Evolutionary conservation across 2,797 vertebrate species (phyloP).

Genomic region (Triplophysa yarkandensis): DNA sequence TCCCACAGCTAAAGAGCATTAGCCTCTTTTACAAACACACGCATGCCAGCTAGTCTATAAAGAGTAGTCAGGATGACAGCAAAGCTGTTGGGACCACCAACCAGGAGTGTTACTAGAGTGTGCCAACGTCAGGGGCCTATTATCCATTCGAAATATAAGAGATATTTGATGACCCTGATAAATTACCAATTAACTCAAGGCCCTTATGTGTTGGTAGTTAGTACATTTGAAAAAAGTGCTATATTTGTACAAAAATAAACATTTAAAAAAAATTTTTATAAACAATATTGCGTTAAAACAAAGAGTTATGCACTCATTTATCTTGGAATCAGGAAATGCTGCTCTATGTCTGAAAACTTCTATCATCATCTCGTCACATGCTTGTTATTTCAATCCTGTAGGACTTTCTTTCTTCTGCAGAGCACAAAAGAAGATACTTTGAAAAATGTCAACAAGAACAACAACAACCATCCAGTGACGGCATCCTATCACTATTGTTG

Average conservation of each 20-base stretch:
- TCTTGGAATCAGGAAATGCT: too few species aligned
- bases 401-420: too few species aligned
- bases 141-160: not conserved
- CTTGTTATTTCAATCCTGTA: too few species aligned
- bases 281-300: too few species aligned
- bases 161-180: not conserved
- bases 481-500: too few species aligned
- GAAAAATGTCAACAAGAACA: too few species aligned
- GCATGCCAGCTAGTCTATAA: constrained; percentile 30
- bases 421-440: too few species aligned
- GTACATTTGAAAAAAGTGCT: constrained; percentile 4
- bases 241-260: not conserved
- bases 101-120: not conserved
- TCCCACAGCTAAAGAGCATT: constrained; percentile 45
- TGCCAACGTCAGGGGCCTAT: not conserved
- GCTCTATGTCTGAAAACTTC: too few species aligned
- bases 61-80: constrained; percentile 30
- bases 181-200: not conserved
- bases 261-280: not conserved
- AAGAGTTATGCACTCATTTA: too few species aligned
- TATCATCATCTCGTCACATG: too few species aligned
- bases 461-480: too few species aligned
- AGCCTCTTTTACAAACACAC: constrained; percentile 40
- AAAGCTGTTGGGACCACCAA: constrained; percentile 19
- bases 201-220: not conserved